Base-by-base conservation (phyloP, 2,888 invertebrate genomes). In the Chrysina gloriosa region DNA sequence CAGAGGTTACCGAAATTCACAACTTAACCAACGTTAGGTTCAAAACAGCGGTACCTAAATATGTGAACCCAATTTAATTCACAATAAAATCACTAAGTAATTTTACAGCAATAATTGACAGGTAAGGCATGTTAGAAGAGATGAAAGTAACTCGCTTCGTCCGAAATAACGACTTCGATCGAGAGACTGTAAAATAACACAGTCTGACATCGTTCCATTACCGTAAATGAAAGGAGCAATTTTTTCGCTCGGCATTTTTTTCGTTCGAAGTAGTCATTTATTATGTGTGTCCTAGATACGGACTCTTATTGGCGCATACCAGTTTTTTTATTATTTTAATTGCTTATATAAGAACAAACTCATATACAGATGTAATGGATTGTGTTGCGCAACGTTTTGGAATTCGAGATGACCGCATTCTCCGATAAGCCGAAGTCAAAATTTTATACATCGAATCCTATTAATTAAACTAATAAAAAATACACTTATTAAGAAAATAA, bases 321-420 rank as follows among this genome's bases (percentile, higher is more conserved):
- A 58, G 58, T 58, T 58, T 58, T 54, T 58, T 58, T 58, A 58
- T 42, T 58, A 27, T 16, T 58, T 58, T 58, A 58, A 58, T 58
- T 58, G 39, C 58, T 58, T 58, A 25, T 39, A 23, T 39, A 58
- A 50, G 50, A 50, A 50, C 27, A 50, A 29, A 27, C 11, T 50
- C 50, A 27, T 50, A 29, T 47, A 45, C 7, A 27, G 27, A 50
- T 50, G 50, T 50, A 50, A 50, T 50, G 50, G 21, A 29, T 50
- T 50, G 9, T 29, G 58, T 58, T 58, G 58, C 58, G 25, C 42
- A 58, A 58, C 25, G 39, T 25, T 23, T 11, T 39, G 58, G 58
- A 58, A 58, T 58, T 31, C 25, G 23, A 39, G 58, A 58, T 56
- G 56, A 39, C 58, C 58, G 58, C 58, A 58, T 58, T 58, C 58